These are phyloP conservation scores for Cheilosia urbana DNA, from an alignment of 2,888 invertebrate genomes.

Conservation along the genomic window DNA sequence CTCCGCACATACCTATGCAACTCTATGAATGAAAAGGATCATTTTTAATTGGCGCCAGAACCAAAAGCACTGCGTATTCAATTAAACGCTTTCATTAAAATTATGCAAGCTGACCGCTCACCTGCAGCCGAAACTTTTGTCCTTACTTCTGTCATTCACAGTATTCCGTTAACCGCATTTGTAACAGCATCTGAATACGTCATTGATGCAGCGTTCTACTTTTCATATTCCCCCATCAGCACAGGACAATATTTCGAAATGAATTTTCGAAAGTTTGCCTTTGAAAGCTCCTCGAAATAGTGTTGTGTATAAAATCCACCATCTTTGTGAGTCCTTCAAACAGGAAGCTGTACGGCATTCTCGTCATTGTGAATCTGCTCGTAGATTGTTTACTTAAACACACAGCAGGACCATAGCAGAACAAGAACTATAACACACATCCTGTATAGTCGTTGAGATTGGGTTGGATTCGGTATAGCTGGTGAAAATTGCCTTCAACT, in stretches of 20 bases:
- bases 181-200: slow-evolving; percentile 36
- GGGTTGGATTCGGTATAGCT: background rate
- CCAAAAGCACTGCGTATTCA: background rate
- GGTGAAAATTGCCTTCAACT: slow-evolving; percentile 15
- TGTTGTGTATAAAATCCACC: slow-evolving; percentile 55
- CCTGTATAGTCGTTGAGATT: background rate
- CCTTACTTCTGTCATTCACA: background rate
- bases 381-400: slow-evolving; percentile 65
- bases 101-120: slow-evolving; percentile 12
- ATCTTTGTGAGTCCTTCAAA: slow-evolving; percentile 46
- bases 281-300: slow-evolving; percentile 55
- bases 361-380: slow-evolving; percentile 23
- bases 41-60: background rate
- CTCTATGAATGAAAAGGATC: background rate
- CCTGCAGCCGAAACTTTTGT: background rate
- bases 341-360: slow-evolving; percentile 26
- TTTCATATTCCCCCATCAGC: slow-evolving; percentile 18
- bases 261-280: slow-evolving; percentile 53
- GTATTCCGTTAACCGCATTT: background rate
- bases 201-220: slow-evolving; percentile 18
- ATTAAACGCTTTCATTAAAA: slow-evolving; percentile 11
- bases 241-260: slow-evolving; percentile 26
- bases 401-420: slow-evolving; percentile 11
- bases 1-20: too few species aligned
- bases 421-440: background rate